A percentile compares a stretch with the other conserved stretches of the same genome.
phyloP scores from a whole-genome alignment of 2,797 vertebrate genomes.

The Lagodon rhomboides region DNA sequence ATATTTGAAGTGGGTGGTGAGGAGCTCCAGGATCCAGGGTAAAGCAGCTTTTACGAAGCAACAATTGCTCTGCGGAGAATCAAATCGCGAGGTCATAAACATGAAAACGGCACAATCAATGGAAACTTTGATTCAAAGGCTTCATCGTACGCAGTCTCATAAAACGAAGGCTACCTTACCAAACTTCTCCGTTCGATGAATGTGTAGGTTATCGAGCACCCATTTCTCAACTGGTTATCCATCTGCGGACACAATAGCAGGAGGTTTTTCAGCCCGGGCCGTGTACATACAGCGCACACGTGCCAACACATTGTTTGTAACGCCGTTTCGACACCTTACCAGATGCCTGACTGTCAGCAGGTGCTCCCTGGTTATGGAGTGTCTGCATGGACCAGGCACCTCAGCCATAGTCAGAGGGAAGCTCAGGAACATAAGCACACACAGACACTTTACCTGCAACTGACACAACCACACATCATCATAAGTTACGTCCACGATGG shows the following conservation, averaged over 20 bases:
- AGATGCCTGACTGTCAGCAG: conserved; percentile 82
- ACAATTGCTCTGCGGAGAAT: conserved; percentile 80
- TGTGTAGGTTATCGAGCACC: conserved; percentile 85
- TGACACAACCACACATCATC: conserved; percentile 47
- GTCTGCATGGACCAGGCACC: conserved; percentile 86
- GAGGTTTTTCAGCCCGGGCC: conserved; percentile 17
- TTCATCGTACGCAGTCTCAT: background rate
- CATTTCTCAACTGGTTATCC: conserved; percentile 85
- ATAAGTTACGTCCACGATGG: background rate
- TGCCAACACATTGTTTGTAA: background rate
- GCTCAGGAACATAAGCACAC: conserved; percentile 86
- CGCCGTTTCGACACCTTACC: conserved; percentile 71
- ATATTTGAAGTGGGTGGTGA: conserved; percentile 84
- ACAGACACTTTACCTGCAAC: conserved; percentile 87
- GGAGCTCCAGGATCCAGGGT: conserved; percentile 85
- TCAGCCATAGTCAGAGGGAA: conserved; percentile 84
- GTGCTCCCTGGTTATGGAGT: conserved; percentile 87
- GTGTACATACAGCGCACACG: no score
- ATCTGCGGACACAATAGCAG: conserved; percentile 76
- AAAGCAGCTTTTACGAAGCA: conserved; percentile 88
- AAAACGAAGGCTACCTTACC: conserved; percentile 75
- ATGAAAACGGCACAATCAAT: background rate
- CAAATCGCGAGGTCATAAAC: conserved; percentile 23
- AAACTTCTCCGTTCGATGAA: conserved; percentile 85
- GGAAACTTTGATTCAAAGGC: conserved; percentile 20